Evolutionary conservation across 2,888 invertebrate genomes (phyloP).

Genomic region (Drosophila sordidapex): DNA sequence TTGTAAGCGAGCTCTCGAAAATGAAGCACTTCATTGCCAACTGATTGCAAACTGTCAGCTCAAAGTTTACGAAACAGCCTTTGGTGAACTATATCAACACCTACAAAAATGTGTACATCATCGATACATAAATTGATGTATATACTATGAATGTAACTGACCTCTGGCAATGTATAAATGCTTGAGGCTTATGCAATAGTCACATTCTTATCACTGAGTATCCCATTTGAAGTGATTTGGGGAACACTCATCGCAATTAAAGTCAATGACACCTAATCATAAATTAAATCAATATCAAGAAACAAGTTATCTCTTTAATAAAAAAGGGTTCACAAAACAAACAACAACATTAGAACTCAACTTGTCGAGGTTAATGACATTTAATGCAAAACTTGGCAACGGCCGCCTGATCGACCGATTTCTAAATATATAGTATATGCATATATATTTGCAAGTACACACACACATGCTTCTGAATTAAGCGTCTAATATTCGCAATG

Average conservation of each 20-base stretch:
- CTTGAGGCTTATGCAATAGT: conserved; percentile 15
- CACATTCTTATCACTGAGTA: conserved; percentile 13
- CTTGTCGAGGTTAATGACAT: conserved; percentile 72
- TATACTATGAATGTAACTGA: conserved; percentile 28
- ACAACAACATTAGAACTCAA: conserved; percentile 38
- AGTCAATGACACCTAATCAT: conserved; percentile 32
- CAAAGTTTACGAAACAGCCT: conserved; percentile 1
- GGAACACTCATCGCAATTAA: conserved; percentile 6
- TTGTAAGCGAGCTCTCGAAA: conserved; percentile 21
- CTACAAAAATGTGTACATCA: neutral
- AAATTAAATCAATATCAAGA: conserved; percentile 13
- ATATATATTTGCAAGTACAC: conserved; percentile 1
- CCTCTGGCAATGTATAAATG: conserved; percentile 26
- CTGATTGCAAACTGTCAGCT: conserved; percentile 23
- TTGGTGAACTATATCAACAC: conserved; percentile 19
- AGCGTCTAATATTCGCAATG: conserved; percentile 1
- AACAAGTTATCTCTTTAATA: conserved; percentile 25
- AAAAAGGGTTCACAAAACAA: conserved; percentile 36
- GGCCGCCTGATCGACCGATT: conserved; percentile 34
- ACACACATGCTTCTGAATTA: neutral
- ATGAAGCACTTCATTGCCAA: conserved; percentile 24
- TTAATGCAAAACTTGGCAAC: conserved; percentile 25
- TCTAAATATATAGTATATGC: conserved; percentile 45
- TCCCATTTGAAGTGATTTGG: conserved; percentile 8
- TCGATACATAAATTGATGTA: neutral